Conservation (phyloP, 2,797 vertebrate species). For the Prionace glauca region DNA sequence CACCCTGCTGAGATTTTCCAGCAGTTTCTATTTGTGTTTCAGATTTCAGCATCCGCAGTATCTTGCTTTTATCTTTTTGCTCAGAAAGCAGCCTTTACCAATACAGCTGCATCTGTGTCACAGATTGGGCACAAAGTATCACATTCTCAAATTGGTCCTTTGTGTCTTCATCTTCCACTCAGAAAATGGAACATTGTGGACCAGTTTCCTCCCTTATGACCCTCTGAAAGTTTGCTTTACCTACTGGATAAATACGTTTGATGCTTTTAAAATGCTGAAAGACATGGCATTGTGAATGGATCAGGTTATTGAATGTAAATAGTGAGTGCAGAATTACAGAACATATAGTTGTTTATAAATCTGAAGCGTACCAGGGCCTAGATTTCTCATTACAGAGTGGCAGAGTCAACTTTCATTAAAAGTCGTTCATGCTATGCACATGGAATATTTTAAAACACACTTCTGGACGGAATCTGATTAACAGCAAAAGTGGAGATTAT, state of each 20-base stretch:
- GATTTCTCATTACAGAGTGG: background rate
- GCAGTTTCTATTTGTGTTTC: too few species aligned
- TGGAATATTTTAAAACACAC: background rate
- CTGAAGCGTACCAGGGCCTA: background rate
- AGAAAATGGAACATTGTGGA: background rate
- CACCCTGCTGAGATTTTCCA: too few species aligned
- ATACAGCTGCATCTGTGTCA: background rate
- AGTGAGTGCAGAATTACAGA: background rate
- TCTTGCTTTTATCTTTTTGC: background rate
- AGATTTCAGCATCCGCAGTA: too few species aligned
- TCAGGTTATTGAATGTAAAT: background rate
- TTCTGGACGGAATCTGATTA: background rate
- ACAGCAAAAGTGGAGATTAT: background rate
- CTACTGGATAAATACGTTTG: background rate
- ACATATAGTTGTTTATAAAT: background rate
- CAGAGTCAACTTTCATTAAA: background rate
- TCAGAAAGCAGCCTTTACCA: too few species aligned
- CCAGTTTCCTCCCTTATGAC: background rate
- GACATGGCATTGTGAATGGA: background rate
- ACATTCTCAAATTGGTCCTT: background rate
- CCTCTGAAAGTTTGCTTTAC: background rate
- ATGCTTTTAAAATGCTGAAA: background rate
- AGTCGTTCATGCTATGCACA: background rate
- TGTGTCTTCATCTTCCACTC: background rate
- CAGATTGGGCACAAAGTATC: background rate